Percentiles rank a stretch among this genome's conserved stretches.
Evolutionary conservation across 2,888 invertebrate species (phyloP).

Genomic region (Anthophora plumipes): DNA sequence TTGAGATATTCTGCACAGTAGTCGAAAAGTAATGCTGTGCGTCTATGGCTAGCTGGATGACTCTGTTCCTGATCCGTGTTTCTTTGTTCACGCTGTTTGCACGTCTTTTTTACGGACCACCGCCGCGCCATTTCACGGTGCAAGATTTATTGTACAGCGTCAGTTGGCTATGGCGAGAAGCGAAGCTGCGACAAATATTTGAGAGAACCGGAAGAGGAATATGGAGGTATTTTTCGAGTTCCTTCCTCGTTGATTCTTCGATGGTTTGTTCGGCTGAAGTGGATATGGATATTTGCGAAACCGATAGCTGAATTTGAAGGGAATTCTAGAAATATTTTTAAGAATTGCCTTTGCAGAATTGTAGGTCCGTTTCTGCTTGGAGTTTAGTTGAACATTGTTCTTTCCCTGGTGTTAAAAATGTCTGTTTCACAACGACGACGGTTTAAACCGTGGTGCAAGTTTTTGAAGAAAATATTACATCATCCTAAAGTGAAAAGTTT

Average conservation of each 20-base stretch:
- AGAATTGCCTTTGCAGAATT: no score
- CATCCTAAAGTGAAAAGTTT: no score
- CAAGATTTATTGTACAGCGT: background rate
- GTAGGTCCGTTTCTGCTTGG: no score
- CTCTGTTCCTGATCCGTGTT: background rate
- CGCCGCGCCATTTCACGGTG: background rate
- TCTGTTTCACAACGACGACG: no score
- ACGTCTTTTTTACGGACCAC: background rate
- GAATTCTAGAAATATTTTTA: background rate
- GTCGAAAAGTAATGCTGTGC: background rate
- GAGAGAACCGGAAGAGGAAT: background rate
- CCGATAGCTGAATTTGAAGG: background rate
- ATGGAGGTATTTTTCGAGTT: background rate
- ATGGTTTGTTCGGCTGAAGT: background rate
- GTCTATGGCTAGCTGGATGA: background rate
- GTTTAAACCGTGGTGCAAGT: no score
- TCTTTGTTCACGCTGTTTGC: constrained; percentile 11
- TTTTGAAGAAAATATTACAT: no score
- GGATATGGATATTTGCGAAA: background rate
- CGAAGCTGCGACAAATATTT: background rate
- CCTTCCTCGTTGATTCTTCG: background rate
- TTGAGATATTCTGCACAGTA: background rate
- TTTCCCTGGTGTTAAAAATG: no score
- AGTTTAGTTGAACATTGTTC: no score
- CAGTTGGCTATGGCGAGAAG: background rate